Evolutionary conservation across 2,888 invertebrate genomes (phyloP), one percentile per base, ranked within the genome.

Genomic region (Drosophila colorata): DNA sequence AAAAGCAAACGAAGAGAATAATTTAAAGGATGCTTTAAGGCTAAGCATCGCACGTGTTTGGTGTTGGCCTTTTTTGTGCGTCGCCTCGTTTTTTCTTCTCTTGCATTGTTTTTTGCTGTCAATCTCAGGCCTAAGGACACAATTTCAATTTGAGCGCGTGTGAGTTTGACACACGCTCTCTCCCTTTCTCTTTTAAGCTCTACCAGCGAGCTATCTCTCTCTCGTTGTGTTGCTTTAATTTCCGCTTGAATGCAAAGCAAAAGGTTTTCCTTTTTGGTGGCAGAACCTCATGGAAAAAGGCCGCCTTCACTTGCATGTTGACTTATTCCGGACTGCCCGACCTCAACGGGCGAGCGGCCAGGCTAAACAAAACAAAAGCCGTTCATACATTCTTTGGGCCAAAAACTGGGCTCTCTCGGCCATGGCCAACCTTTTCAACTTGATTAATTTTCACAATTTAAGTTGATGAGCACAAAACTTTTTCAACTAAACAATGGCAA

Each of bases 371-470:
- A 87, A 71, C 74, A 74, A 73, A 61, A 52, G 69, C 63, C 60
- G 40, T 41, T 68, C 46, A 60, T 40, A 59, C 33, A 71, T 43
- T 51, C 58, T 46, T 33, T 33, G 33, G 33, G 52, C 63, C 67
- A 51, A 20, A 23, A 25, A 25, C 49, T 81, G 71, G 74, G 78
- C 78, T 35, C 48, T 33, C 14, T 43, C 31, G 52, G 71, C 65
- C 65, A 49, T 44, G 59, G 46, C 35, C 66, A 75, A 87, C 81
- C 82, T 90, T 88, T 87, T 89, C 74, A 78, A 84, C 86, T 84
- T 89, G 88, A 90, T 90, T 89, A 86, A 90, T 86, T 90, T 81
- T 90, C 79, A 79, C 75, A 80, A 82, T 85, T 86, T 87, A 74
- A 78, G 67, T 80, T 82, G 79, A 88, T 84, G 84, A 86, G 83